A percentile compares a stretch with the other conserved stretches of the same genome.
These are phyloP conservation scores for Melipona beecheii DNA, from an alignment of 2,888 invertebrate genomes.

Conservation along the genomic window DNA sequence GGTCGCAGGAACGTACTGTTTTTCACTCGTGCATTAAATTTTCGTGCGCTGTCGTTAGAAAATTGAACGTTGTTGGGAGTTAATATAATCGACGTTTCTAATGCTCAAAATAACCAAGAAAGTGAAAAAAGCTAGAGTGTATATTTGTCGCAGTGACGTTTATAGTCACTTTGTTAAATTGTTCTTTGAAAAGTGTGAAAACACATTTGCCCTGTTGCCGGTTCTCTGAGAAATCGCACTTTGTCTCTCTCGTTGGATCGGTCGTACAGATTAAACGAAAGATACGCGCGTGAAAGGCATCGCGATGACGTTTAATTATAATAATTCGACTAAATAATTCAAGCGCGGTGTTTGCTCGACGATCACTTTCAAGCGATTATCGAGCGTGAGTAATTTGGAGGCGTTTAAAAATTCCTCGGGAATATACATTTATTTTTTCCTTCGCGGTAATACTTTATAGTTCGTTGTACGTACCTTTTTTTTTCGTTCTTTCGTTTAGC, in stretches of 20 bases:
- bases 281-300: neutral
- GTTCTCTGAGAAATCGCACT: neutral
- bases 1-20: neutral
- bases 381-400: neutral
- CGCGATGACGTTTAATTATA: constrained; percentile 20
- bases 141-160: neutral
- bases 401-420: neutral
- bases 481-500: neutral
- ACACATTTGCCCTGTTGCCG: neutral
- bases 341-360: neutral
- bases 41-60: neutral
- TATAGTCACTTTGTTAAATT: neutral
- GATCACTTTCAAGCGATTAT: neutral
- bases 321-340: constrained; percentile 15
- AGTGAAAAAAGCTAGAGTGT: too few relatives aligned
- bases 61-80: neutral
- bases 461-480: neutral
- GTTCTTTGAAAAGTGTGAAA: neutral
- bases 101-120: neutral
- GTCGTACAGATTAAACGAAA: neutral
- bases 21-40: neutral
- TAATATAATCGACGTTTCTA: neutral
- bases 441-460: neutral
- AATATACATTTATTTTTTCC: neutral
- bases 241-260: neutral